Base-by-base conservation (phyloP, 2,113 vertebrate species). In the Percina caprodes region DNA sequence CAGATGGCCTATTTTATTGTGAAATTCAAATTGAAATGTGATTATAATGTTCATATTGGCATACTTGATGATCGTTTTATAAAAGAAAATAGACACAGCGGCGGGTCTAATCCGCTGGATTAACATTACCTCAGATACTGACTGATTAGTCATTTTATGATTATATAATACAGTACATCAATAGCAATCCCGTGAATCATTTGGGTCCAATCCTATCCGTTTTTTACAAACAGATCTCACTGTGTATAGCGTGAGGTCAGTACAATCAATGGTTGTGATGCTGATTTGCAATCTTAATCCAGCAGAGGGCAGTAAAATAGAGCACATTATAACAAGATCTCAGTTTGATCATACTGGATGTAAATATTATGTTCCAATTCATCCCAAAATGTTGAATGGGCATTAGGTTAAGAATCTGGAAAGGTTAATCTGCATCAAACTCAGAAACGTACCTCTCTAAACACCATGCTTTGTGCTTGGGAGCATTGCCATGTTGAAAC, bases 281-380 rank as follows among this genome's bases (percentile, higher is more conserved):
- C 24, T 60, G 24, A 33, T 45, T 18, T 75, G 48, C 24, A 24
- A 51, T 70, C 4, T 63, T 2, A 35, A 59, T 80, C 84, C 90
- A 88, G 69, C 59, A 80, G 87, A 35, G 51, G 55, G 86, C 84
- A 79, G 62, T 19, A 74, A 15, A 79, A 51, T 13, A 56, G 23
- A 78, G 62, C 19, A 73, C 66, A 74, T 42, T 24, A 13, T 14
- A 33, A 10, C 39, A 56, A 49, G 45, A 45, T 11, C n/a, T 8
- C 56, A 30, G 9, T 0, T 2, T n/a, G 5, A 18, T 21, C 16
- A 15, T 0, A 59, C 19, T 81, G 35, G 52, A 54, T 74, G 67
- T 39, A 45, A 79, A 68, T 39, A 60, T 26, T 8, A 11, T n/a
- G 7, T 46, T 58, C 6, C 11, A 59, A 19, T 48, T 69, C 6